Percentiles rank a stretch among this genome's conserved stretches.
Evolutionary conservation across 2,797 vertebrate genomes (phyloP).

Genomic region (Myiotriccus ornatus): DNA sequence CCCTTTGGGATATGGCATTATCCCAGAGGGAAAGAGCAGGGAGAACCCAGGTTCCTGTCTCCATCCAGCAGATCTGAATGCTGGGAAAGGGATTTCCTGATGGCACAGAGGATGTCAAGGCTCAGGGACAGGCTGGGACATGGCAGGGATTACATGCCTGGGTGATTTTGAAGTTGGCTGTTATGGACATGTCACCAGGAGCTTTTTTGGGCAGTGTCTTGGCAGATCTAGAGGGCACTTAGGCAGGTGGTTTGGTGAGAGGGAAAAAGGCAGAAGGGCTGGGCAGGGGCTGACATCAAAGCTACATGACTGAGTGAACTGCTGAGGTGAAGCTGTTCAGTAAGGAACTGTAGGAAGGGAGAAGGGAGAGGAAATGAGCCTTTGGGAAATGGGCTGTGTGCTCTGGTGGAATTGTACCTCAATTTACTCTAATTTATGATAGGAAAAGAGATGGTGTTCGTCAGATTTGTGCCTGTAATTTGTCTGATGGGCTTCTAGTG

Average conservation of each 20-base stretch:
- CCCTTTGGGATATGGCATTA: neutral
- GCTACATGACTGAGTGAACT: rapidly evolving
- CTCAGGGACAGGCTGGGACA: neutral
- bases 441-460: neutral
- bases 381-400: neutral
- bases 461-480: neutral
- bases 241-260: neutral
- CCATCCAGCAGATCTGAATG: neutral
- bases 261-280: neutral
- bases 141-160: neutral
- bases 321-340: neutral
- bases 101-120: neutral
- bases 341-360: neutral
- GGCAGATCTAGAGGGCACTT: neutral
- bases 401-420: neutral
- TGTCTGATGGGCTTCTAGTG: neutral
- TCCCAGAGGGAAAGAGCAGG: neutral
- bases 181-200: neutral
- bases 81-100: neutral
- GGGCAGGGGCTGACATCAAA: neutral
- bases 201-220: neutral
- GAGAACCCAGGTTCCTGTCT: neutral
- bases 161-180: neutral
- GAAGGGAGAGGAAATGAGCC: neutral
- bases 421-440: neutral